Percentiles rank a stretch among this genome's conserved stretches.
These are phyloP conservation scores for Bovichtus variegatus DNA, from an alignment of 2,797 vertebrate genomes.

Conservation along the genomic window DNA sequence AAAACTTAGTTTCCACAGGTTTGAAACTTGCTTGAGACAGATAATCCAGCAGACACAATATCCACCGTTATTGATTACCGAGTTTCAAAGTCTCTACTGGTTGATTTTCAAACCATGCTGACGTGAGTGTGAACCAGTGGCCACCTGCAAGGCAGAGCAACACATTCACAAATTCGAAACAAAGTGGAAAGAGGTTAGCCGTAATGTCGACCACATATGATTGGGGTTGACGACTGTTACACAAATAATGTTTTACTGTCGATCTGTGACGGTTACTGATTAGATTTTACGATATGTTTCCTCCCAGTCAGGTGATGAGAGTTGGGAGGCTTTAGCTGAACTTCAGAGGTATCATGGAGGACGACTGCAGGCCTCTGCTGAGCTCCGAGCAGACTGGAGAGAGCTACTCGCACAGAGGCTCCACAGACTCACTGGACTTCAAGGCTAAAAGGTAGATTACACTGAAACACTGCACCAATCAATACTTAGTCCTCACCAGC, in stretches of 20 bases:
- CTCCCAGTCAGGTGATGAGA: slow-evolving; percentile 71
- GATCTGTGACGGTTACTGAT: background rate
- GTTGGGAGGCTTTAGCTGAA: slow-evolving; percentile 36
- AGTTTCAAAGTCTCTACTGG: background rate
- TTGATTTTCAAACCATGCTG: background rate
- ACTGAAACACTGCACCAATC: slow-evolving; percentile 21
- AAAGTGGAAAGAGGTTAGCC: background rate
- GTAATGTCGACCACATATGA: background rate
- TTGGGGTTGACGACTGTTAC: background rate
- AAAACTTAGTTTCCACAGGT: slow-evolving; percentile 2
- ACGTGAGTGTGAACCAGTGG: background rate
- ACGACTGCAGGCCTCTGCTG: slow-evolving; percentile 81
- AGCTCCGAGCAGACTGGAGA: slow-evolving; percentile 69
- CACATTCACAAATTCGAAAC: background rate
- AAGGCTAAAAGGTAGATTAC: slow-evolving; percentile 80
- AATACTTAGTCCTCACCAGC: background rate
- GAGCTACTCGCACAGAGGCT: slow-evolving; percentile 66
- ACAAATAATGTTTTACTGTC: slow-evolving; percentile 1
- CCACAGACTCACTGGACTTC: slow-evolving; percentile 79
- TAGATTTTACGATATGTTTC: background rate
- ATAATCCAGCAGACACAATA: background rate
- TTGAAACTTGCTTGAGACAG: background rate
- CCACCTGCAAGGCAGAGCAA: background rate
- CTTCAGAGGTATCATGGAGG: slow-evolving; percentile 78
- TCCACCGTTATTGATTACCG: background rate